These are phyloP conservation scores for Gymnothorax reevesii DNA, from an alignment of 2,797 vertebrate genomes.

Conservation along the genomic window DNA sequence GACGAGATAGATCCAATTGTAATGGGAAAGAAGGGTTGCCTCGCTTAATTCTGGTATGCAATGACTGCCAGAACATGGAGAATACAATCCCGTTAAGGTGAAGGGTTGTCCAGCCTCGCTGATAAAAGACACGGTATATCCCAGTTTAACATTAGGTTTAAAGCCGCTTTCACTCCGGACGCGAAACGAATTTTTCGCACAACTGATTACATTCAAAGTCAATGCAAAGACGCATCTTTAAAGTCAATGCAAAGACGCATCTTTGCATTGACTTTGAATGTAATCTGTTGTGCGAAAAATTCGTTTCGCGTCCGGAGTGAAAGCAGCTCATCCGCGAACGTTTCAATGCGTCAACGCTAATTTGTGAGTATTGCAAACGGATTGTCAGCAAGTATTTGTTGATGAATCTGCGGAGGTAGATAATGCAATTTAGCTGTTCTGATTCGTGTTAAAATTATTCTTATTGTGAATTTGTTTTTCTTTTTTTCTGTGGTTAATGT, in stretches of 20 bases:
- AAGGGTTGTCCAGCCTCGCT: neutral
- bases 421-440: neutral
- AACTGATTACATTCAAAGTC: too few relatives aligned
- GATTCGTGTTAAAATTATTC: neutral
- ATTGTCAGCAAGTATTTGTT: neutral
- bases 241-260: too few relatives aligned
- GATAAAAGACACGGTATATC: neutral
- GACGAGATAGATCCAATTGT: neutral
- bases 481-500: neutral
- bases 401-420: neutral
- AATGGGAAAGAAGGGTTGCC: neutral
- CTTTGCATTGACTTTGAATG: too few relatives aligned
- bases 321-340: too few relatives aligned
- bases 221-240: too few relatives aligned
- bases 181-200: too few relatives aligned
- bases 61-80: neutral
- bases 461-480: neutral
- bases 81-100: neutral
- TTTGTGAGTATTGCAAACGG: neutral
- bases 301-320: too few relatives aligned
- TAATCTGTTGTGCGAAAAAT: too few relatives aligned
- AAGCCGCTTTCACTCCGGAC: too few relatives aligned
- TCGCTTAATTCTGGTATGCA: neutral
- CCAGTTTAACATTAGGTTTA: too few relatives aligned
- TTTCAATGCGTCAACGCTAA: conserved; percentile 3